A percentile compares a stretch with the other conserved stretches of the same genome.
Conservation (phyloP, 2,797 vertebrate genomes). For the Chelidonichthys spinosus region DNA sequence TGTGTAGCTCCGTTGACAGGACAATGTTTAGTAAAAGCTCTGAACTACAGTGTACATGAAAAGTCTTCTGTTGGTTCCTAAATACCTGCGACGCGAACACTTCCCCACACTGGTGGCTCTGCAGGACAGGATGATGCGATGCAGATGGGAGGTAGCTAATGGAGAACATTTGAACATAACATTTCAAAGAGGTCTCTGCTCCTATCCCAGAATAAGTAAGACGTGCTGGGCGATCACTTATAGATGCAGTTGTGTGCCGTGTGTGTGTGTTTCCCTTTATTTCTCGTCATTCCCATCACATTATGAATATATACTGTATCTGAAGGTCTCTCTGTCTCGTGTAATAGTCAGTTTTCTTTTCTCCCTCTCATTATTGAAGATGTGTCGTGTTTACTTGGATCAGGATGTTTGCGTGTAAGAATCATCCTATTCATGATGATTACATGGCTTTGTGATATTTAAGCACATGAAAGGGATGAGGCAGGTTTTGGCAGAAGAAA, state of each 20-base stretch:
- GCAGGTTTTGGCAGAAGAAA: neutral
- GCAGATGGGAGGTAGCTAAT: conserved; percentile 36
- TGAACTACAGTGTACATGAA: conserved; percentile 6
- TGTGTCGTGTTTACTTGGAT: neutral
- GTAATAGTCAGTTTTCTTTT: neutral
- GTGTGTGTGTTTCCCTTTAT: too few relatives aligned
- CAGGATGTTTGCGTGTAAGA: neutral
- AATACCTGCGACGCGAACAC: conserved; percentile 9
- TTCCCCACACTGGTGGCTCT: conserved; percentile 8
- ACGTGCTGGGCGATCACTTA: neutral
- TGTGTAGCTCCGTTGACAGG: neutral
- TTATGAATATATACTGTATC: neutral
- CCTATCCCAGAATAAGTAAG: conserved; percentile 11
- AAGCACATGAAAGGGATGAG: neutral
- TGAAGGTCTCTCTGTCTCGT: neutral
- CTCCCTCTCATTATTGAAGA: neutral
- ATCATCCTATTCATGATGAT: neutral
- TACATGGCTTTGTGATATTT: neutral
- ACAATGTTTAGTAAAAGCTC: conserved; percentile 13
- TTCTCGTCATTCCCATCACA: neutral
- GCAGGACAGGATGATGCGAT: conserved; percentile 49
- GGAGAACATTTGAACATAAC: conserved; percentile 15
- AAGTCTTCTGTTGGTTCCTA: conserved; percentile 7
- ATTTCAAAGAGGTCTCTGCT: conserved; percentile 6
- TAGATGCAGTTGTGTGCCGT: neutral